These are phyloP conservation scores for Thalpophila matura DNA, from an alignment of 2,888 invertebrate species.

Conservation along the genomic window DNA sequence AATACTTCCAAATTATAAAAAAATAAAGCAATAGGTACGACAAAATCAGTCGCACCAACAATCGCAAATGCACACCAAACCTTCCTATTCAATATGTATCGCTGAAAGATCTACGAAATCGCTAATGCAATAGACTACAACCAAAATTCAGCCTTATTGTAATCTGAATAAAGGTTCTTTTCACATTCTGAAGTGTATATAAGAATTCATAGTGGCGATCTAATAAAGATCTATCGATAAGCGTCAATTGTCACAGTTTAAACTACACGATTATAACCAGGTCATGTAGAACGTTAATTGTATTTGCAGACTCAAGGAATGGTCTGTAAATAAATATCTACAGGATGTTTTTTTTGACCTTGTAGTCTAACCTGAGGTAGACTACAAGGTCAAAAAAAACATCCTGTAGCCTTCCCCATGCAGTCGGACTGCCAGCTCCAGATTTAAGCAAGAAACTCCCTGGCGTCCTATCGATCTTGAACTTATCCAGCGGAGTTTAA, in stretches of 20 bases:
- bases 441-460: too few species aligned
- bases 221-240: slow-evolving; percentile 73
- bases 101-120: slow-evolving; percentile 65
- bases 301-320: slow-evolving; percentile 39
- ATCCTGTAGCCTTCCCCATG: too few species aligned
- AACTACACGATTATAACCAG: slow-evolving; percentile 77
- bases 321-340: slow-evolving; percentile 2
- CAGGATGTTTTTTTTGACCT: slow-evolving; percentile 4
- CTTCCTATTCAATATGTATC: slow-evolving; percentile 73
- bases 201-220: slow-evolving; percentile 69
- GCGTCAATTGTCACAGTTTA: slow-evolving; percentile 66
- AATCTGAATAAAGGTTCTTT: slow-evolving; percentile 37
- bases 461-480: too few species aligned
- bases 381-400: too few species aligned
- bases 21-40: too few species aligned
- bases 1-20: neutral
- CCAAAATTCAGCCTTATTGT: slow-evolving; percentile 21
- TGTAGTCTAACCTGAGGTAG: neutral
- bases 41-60: slow-evolving; percentile 12
- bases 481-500: too few species aligned
- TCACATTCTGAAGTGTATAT: slow-evolving; percentile 40
- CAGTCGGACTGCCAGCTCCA: too few species aligned
- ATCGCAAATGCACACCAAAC: slow-evolving; percentile 23
- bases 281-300: slow-evolving; percentile 80
- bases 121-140: slow-evolving; percentile 13